Evolutionary conservation across 1,140 invertebrate species (phyloP).

Genomic region (Ericerus pela): DNA sequence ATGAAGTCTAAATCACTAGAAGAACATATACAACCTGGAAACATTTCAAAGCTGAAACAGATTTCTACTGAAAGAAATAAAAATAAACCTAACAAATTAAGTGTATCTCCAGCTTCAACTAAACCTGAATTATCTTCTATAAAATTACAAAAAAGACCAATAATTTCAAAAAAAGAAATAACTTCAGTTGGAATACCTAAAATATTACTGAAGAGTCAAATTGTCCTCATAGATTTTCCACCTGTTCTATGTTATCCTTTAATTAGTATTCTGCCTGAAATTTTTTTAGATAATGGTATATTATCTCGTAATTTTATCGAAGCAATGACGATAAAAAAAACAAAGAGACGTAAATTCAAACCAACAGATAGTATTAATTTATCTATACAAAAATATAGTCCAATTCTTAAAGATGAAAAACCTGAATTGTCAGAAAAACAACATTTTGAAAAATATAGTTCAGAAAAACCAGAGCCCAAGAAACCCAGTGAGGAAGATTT

Average conservation of each 20-base stretch:
- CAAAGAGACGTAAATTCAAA: constrained; percentile 33
- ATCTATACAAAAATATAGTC: constrained; percentile 40
- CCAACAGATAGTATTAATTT: constrained; percentile 24
- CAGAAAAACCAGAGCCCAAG: constrained; percentile 14
- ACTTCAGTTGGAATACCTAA: constrained; percentile 40
- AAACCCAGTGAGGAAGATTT: constrained; percentile 15
- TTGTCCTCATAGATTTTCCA: constrained; percentile 35
- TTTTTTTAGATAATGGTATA: constrained; percentile 40
- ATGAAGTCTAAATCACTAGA: not conserved
- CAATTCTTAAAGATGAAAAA: constrained; percentile 29
- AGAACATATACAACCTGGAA: not conserved
- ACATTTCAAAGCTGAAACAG: constrained; percentile 8
- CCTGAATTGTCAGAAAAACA: constrained; percentile 24
- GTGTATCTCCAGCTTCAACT: constrained; percentile 31
- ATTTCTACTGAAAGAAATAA: constrained; percentile 30
- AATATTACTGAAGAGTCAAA: constrained; percentile 46
- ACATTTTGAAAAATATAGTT: not conserved
- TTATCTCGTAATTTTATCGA: constrained; percentile 52
- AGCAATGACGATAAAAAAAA: constrained; percentile 43
- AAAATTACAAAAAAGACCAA: constrained; percentile 44
- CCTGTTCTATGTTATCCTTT: constrained; percentile 27
- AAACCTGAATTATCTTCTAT: constrained; percentile 42
- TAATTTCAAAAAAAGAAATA: constrained; percentile 34
- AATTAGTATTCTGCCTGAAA: not conserved
- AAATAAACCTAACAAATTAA: constrained; percentile 33